Evolutionary conservation across 2,888 invertebrate genomes (phyloP).

Genomic region (Campaea margaritaria): DNA sequence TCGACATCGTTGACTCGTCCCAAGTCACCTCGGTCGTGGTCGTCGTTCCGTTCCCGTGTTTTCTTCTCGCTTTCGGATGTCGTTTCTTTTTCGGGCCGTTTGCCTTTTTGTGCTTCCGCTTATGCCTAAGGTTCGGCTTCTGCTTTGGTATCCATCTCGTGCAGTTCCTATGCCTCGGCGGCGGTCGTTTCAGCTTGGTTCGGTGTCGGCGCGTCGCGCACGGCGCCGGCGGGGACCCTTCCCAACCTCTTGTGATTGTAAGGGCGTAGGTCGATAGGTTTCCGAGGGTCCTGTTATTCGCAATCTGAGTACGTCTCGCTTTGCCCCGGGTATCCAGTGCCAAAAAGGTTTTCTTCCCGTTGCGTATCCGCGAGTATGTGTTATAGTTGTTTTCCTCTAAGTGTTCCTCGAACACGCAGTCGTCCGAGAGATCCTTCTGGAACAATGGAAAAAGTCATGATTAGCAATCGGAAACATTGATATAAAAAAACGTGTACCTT

Average conservation of each 20-base stretch:
- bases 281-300: constrained; percentile 88
- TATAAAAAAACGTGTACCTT: too few relatives aligned
- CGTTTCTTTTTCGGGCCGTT: constrained; percentile 80
- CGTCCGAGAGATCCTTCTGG: constrained; percentile 93
- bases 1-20: constrained; percentile 82
- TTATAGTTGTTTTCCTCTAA: constrained; percentile 94
- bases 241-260: constrained; percentile 80
- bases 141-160: constrained; percentile 79
- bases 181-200: constrained; percentile 76
- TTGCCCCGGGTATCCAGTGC: constrained; percentile 91
- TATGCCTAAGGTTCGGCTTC: constrained; percentile 72
- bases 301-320: constrained; percentile 90
- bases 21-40: constrained; percentile 78
- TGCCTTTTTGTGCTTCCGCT: constrained; percentile 82
- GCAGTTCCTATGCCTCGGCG: constrained; percentile 76
- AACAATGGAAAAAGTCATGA: constrained; percentile 81
- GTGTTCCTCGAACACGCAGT: constrained; percentile 94
- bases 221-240: constrained; percentile 65
- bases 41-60: constrained; percentile 78
- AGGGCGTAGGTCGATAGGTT: constrained; percentile 91
- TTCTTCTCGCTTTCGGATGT: constrained; percentile 84
- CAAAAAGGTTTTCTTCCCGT: constrained; percentile 89
- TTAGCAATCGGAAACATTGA: constrained; percentile 41
- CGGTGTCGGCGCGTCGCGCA: constrained; percentile 75
- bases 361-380: constrained; percentile 90